Evolutionary conservation across 2,797 vertebrate genomes (phyloP).

Genomic region (Phalloptychus januarius): DNA sequence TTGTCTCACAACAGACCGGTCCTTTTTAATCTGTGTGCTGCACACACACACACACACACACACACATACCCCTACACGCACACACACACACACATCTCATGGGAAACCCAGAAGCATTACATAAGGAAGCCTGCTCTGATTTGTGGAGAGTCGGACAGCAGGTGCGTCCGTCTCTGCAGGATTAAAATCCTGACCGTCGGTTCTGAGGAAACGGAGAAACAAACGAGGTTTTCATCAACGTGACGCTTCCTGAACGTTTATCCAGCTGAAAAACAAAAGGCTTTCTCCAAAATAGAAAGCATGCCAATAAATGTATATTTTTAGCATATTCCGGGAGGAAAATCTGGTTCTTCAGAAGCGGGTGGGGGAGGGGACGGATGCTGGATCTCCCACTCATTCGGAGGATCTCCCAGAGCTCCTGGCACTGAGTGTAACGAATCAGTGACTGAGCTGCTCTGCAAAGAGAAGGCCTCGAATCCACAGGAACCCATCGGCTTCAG

Average conservation of each 20-base stretch:
- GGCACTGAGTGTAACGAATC: constrained; percentile 35
- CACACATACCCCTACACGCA: constrained; percentile 6
- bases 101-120: constrained; percentile 43
- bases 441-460: constrained; percentile 13
- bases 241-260: neutral
- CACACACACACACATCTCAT: constrained; percentile 11
- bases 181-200: constrained; percentile 29
- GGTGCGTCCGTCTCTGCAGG: constrained; percentile 14
- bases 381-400: constrained; percentile 38
- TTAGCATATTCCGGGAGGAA: neutral
- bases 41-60: neutral
- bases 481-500: neutral
- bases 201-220: neutral
- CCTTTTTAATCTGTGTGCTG: neutral
- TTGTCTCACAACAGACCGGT: neutral
- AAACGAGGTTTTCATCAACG: constrained; percentile 8
- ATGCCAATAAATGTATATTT: constrained; percentile 16
- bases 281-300: neutral
- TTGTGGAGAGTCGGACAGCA: constrained; percentile 39
- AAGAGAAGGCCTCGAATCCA: neutral
- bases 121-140: constrained; percentile 45
- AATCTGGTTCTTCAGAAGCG: constrained; percentile 24
- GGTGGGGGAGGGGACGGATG: constrained; percentile 34
- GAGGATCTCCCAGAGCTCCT: constrained; percentile 35
- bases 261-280: neutral